These are phyloP conservation scores for Sinocyclocheilus rhinocerous DNA, from an alignment of 2,113 vertebrate species.

Conservation along the genomic window DNA sequence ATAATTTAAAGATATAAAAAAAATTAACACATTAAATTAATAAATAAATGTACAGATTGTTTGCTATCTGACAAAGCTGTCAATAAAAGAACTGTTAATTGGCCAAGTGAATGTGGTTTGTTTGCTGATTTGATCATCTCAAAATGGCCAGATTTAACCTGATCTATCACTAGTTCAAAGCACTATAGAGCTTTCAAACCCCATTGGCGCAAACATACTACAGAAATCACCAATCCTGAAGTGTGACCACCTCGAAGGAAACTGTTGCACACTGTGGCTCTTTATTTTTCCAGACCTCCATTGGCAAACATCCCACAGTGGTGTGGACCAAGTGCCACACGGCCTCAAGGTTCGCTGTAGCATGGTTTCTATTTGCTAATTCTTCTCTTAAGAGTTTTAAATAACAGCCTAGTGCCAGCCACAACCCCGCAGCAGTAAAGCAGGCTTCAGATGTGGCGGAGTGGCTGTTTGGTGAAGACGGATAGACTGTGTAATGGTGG, in stretches of 20 bases:
- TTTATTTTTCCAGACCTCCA: conserved; percentile 21
- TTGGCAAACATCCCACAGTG: conserved; percentile 31
- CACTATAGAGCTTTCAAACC: background rate
- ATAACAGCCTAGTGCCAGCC: conserved; percentile 45
- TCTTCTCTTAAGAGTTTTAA: conserved; percentile 48
- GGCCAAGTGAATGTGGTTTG: background rate
- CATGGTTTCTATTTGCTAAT: conserved; percentile 41
- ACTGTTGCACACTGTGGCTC: background rate
- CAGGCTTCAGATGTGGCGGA: conserved; percentile 47
- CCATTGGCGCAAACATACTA: background rate
- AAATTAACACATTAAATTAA: background rate
- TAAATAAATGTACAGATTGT: background rate
- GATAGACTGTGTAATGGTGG: conserved; percentile 30
- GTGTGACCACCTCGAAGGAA: background rate
- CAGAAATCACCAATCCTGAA: conserved; percentile 22
- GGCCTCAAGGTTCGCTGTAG: conserved; percentile 21
- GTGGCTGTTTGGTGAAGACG: conserved; percentile 38
- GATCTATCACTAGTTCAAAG: background rate
- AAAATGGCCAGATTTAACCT: background rate
- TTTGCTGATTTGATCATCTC: background rate
- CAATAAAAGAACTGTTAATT: background rate
- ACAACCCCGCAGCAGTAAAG: conserved; percentile 10
- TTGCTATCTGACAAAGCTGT: background rate
- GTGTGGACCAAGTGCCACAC: conserved; percentile 7
- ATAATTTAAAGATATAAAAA: background rate